A percentile compares a stretch with the other conserved stretches of the same genome.
These are phyloP conservation scores for Propithecus deckenii DNA, from an alignment of 2,797 vertebrate species.

Conservation along the genomic window DNA sequence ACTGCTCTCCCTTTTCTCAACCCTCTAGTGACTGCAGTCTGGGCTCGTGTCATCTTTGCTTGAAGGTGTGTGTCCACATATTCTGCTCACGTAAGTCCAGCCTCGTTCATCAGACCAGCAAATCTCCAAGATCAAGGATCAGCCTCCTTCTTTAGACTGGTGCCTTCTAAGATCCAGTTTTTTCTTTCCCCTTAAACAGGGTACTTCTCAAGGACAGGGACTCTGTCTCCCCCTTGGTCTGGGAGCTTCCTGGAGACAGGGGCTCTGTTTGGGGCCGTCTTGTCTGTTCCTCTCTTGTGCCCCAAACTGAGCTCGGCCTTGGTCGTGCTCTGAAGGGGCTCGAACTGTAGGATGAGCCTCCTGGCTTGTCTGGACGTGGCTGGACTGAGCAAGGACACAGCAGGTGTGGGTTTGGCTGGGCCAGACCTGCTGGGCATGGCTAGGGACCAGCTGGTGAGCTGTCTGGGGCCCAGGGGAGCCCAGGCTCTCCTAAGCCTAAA, in stretches of 20 bases:
- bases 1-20: not conserved
- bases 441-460: not conserved
- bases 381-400: not conserved
- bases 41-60: not conserved
- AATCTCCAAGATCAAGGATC: not conserved
- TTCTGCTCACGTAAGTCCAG: not conserved
- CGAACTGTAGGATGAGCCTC: not conserved
- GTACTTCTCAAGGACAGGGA: not conserved
- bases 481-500: not conserved
- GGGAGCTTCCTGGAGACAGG: not conserved
- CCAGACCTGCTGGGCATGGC: not conserved
- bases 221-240: not conserved
- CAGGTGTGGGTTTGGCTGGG: not conserved
- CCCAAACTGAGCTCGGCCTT: not conserved
- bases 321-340: not conserved
- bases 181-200: not conserved
- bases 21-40: accelerated
- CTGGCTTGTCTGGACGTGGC: not conserved
- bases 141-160: not conserved
- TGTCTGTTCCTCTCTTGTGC: not conserved
- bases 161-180: not conserved
- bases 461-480: not conserved
- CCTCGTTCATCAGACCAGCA: not conserved
- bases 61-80: not conserved
- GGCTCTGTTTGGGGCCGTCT: not conserved